Evolutionary conservation across 2,797 vertebrate species (phyloP).

Genomic region (Eutrigla gurnardus): DNA sequence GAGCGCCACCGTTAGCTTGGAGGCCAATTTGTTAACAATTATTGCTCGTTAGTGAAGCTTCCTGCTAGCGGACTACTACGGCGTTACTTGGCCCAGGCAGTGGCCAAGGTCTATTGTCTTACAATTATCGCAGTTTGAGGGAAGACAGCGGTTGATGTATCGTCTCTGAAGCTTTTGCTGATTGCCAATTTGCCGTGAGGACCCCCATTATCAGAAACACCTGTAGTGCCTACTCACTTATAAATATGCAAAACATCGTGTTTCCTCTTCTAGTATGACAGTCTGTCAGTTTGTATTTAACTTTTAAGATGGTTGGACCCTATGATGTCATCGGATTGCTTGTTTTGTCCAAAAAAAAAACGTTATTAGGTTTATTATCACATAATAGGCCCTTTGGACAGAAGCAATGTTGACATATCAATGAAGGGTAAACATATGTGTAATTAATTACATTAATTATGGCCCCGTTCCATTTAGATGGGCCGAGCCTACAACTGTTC

Average conservation of each 20-base stretch:
- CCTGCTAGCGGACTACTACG: conserved; percentile 54
- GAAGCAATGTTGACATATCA: not conserved
- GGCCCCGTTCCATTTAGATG: no score
- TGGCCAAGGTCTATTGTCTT: conserved; percentile 70
- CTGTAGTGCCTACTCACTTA: conserved; percentile 50
- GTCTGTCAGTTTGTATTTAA: conserved; percentile 20
- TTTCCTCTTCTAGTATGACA: conserved; percentile 13
- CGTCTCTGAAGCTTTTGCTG: conserved; percentile 62
- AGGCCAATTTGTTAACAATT: conserved; percentile 94
- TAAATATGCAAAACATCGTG: conserved; percentile 43
- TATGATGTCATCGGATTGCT: not conserved
- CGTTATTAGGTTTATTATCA: not conserved
- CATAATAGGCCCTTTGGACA: not conserved
- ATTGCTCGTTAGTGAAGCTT: conserved; percentile 89
- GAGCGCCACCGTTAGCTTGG: conserved; percentile 80
- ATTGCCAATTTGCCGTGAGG: conserved; percentile 65
- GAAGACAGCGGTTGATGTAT: conserved; percentile 58
- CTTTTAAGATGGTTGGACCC: not conserved
- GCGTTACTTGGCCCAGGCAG: conserved; percentile 58
- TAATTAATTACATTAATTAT: no score
- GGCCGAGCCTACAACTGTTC: not conserved
- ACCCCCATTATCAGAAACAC: conserved; percentile 55
- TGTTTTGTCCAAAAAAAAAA: not conserved
- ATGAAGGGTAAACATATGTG: no score
- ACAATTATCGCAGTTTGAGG: conserved; percentile 76